Base-by-base conservation (phyloP, 23 tunicate species). In the Oikopleura vanhoeffeni region DNA sequence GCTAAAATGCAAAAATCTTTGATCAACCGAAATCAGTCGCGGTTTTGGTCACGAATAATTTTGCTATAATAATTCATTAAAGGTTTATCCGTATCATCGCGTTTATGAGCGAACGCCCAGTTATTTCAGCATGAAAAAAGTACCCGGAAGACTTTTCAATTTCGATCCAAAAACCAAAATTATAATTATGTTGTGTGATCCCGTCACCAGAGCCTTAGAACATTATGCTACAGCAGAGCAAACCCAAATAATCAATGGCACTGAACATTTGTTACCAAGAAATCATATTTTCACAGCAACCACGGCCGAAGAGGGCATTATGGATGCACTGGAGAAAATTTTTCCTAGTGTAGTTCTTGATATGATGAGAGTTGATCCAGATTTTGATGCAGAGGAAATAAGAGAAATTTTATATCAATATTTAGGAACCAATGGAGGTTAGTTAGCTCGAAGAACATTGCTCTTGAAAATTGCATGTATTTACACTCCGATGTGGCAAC, bases 21-120 rank as follows among this genome's bases (percentile, higher is more conserved):
- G n/a, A n/a, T n/a, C n/a, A n/a, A n/a, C n/a, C n/a, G n/a, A n/a
- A n/a, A n/a, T n/a, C n/a, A n/a, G n/a, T n/a, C n/a, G n/a, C n/a
- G n/a, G n/a, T n/a, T n/a, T n/a, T n/a, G n/a, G n/a, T n/a, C n/a
- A n/a, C n/a, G n/a, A n/a, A n/a, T n/a, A n/a, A n/a, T n/a, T n/a
- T n/a, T n/a, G n/a, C n/a, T n/a, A n/a, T n/a, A n/a, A n/a, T n/a
- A n/a, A n/a, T n/a, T n/a, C n/a, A n/a, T n/a, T n/a, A n/a, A n/a
- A n/a, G n/a, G 79, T 71, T 30, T 71, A 71, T 38, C 79, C 79
- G 27, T 71, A 71, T 32, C 79, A 71, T 32, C 79, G 79, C 38
- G 79, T 71, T 24, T 71, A 18, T 38, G 79, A 71, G 38, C 27
- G 38, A 13, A 71, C 79, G 27, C 79, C 79, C 36, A 71, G 79